Conservation (phyloP, 2,113 vertebrate species). For the Pyxicephalus adspersus region DNA sequence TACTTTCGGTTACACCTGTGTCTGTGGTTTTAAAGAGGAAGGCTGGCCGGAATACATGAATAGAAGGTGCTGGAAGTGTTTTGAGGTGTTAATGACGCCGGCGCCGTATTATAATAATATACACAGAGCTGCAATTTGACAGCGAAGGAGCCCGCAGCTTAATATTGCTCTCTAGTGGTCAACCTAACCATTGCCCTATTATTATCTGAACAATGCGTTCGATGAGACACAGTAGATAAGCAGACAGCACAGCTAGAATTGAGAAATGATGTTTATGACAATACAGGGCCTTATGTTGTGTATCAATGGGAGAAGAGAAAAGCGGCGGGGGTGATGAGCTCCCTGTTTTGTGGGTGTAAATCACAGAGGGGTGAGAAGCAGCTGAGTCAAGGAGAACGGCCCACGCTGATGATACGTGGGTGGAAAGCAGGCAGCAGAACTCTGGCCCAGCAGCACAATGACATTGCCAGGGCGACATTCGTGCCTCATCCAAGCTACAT, state of each 20-base stretch:
- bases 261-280: neutral
- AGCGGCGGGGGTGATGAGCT: neutral
- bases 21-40: too few species aligned
- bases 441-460: neutral
- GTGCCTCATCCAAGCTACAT: neutral
- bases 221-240: neutral
- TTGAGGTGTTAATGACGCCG: too few species aligned
- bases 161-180: neutral
- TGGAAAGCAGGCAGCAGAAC: neutral
- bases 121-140: too few species aligned
- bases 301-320: neutral
- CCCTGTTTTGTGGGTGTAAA: neutral
- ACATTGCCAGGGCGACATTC: neutral
- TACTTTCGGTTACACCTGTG: too few species aligned
- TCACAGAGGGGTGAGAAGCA: conserved; percentile 32
- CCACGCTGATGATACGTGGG: conserved; percentile 23
- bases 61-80: too few species aligned
- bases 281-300: neutral
- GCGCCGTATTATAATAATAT: too few species aligned
- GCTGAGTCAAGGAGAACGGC: conserved; percentile 39
- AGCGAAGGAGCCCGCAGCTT: neutral
- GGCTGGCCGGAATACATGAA: too few species aligned
- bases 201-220: neutral
- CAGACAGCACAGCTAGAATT: neutral
- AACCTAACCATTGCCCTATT: neutral